phyloP scores from a whole-genome alignment of 2,888 invertebrate genomes.

The Oxycera nigricornis region DNA sequence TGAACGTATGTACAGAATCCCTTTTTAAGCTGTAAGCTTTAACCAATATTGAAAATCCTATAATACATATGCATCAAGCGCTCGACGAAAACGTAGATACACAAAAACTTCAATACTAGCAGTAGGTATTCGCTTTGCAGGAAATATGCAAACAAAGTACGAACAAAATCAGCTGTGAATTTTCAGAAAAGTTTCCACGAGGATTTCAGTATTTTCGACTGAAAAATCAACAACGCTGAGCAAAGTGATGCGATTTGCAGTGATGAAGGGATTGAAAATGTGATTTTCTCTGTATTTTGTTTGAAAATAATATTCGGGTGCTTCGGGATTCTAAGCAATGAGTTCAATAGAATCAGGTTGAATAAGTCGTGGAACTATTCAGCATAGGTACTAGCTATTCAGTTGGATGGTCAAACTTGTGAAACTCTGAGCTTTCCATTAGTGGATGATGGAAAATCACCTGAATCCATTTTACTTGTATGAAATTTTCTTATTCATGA shows the following conservation, averaged over 20 bases:
- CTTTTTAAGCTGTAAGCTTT: constrained; percentile 32
- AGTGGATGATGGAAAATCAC: too few species aligned
- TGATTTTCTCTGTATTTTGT: constrained; percentile 17
- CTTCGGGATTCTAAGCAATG: too few species aligned
- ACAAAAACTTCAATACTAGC: constrained; percentile 42
- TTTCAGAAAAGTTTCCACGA: constrained; percentile 63
- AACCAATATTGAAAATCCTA: constrained; percentile 36
- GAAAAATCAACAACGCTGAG: constrained; percentile 44
- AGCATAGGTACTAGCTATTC: too few species aligned
- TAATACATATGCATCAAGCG: constrained; percentile 22
- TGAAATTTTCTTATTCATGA: too few species aligned
- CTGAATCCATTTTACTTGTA: too few species aligned
- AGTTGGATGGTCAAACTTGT: too few species aligned
- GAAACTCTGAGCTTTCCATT: too few species aligned
- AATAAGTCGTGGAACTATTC: too few species aligned
- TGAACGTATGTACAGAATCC: constrained; percentile 12
- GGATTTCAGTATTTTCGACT: constrained; percentile 55
- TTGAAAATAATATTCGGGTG: background rate
- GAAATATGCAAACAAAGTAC: constrained; percentile 51
- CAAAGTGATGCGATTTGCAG: constrained; percentile 8
- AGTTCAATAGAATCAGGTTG: too few species aligned
- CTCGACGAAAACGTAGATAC: background rate
- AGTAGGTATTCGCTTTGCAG: constrained; percentile 45
- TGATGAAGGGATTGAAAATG: constrained; percentile 32
- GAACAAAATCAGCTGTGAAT: constrained; percentile 62